Evolutionary conservation across 1,140 invertebrate genomes (phyloP).

Genomic region (Cecropterus lyciades): DNA sequence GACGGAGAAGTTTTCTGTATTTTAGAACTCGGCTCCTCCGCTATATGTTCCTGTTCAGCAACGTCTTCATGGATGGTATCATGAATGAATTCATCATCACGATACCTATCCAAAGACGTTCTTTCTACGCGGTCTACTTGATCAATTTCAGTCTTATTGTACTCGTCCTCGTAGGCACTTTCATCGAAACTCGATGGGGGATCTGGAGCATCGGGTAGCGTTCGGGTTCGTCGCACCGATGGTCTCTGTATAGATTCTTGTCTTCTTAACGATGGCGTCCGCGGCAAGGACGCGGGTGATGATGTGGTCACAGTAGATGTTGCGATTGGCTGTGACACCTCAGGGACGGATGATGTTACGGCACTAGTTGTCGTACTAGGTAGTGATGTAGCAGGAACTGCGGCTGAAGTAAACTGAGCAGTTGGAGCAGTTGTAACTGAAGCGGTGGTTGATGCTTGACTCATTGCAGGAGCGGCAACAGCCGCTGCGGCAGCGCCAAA

Average conservation of each 20-base stretch:
- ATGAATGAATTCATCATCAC: constrained; percentile 67
- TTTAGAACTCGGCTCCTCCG: constrained; percentile 57
- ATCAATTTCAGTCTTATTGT: constrained; percentile 81
- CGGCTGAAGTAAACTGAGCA: constrained; percentile 58
- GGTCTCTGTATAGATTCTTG: constrained; percentile 81
- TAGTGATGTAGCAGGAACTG: constrained; percentile 74
- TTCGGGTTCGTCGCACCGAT: constrained; percentile 72
- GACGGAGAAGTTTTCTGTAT: constrained; percentile 73
- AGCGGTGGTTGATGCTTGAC: constrained; percentile 49
- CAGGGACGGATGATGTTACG: constrained; percentile 75
- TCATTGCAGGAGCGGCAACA: constrained; percentile 59
- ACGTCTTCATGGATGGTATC: constrained; percentile 70
- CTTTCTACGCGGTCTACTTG: constrained; percentile 71
- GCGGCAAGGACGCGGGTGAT: constrained; percentile 63
- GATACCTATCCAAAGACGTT: constrained; percentile 75
- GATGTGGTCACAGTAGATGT: constrained; percentile 67
- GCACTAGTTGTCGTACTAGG: constrained; percentile 69
- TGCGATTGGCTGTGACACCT: constrained; percentile 62
- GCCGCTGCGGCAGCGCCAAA: constrained; percentile 79
- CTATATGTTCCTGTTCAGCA: constrained; percentile 56
- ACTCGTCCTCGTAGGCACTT: constrained; percentile 82
- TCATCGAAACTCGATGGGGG: constrained; percentile 72
- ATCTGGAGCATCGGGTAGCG: constrained; percentile 76
- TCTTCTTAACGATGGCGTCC: constrained; percentile 73
- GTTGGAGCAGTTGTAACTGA: constrained; percentile 45